Evolutionary conservation across 2,888 invertebrate genomes (phyloP).

Genomic region (Ectropis crepuscularia): DNA sequence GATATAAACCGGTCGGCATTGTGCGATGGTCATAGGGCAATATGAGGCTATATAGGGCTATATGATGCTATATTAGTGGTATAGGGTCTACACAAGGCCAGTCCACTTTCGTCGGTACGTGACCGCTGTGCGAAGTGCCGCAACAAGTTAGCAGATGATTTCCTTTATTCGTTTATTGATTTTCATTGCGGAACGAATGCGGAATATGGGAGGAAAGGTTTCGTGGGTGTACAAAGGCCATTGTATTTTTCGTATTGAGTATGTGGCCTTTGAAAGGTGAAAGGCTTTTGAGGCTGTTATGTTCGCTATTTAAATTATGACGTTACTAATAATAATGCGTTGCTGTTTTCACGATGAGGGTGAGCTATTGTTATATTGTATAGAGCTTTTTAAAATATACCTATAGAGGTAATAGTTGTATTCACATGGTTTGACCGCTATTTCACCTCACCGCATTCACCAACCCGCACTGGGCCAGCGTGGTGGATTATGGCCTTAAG

Average conservation of each 20-base stretch:
- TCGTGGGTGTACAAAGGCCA: slow-evolving; percentile 2
- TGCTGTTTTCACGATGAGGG: too few relatives aligned
- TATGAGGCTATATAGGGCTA: slow-evolving; percentile 16
- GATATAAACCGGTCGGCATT: slow-evolving; percentile 32
- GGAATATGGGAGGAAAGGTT: slow-evolving; percentile 9
- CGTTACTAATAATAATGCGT: too few relatives aligned
- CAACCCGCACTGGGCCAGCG: too few relatives aligned
- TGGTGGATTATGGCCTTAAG: too few relatives aligned
- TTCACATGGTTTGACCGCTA: too few relatives aligned
- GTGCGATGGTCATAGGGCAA: slow-evolving; percentile 17
- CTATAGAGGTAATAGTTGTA: too few relatives aligned
- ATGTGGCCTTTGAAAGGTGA: neutral
- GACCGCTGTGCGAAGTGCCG: slow-evolving; percentile 25
- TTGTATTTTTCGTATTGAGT: slow-evolving; percentile 9
- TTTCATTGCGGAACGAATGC: slow-evolving; percentile 18
- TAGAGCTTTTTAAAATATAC: too few relatives aligned
- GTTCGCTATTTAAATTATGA: neutral
- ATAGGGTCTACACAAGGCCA: slow-evolving; percentile 15
- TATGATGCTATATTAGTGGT: slow-evolving; percentile 14
- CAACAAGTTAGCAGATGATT: slow-evolving; percentile 33
- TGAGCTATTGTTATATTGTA: too few relatives aligned
- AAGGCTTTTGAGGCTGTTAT: neutral
- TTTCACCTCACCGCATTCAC: too few relatives aligned
- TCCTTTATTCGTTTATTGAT: slow-evolving; percentile 33
- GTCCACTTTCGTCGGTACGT: slow-evolving; percentile 26